Evolutionary conservation across 2,113 vertebrate genomes (phyloP), one percentile per base, ranked within the genome.

Genomic region (Aramus guarauna): DNA sequence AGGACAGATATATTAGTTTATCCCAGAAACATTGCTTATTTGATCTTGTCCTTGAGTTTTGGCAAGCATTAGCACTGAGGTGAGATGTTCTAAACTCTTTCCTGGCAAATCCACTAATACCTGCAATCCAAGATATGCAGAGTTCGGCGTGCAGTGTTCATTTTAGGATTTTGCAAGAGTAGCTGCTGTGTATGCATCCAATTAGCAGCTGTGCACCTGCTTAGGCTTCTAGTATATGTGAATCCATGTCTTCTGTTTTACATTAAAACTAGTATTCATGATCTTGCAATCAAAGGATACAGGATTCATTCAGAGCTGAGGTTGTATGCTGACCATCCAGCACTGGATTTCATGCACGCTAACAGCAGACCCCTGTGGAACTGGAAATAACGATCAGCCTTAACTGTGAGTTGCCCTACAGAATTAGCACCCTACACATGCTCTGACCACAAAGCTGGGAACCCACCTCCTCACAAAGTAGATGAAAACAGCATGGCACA

Each of bases 41-140:
- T 88, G 79, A 95, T 64, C 47, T 84, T 53, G 34, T 23, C 71
- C 62, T 93, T 74, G 53, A 92, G 73, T 67, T 85, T 45, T 77
- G 21, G 53, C 15, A 77, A 79, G 36, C 9, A 85, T 47, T 55
- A 90, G 15, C 27, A 64, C 1, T 75, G 48, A 90, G 7, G 32
- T 47, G 9, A 95, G 15, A 75, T 21, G 52, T 50, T 86, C 68
- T 74, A 58, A 83, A 77, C 64, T 50, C 26, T 60, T 62, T 30
- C 52, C 52, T 63, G 45, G 30, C 55, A 95, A 95, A 79, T 45
- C 16, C 45, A 64, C n/a, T 94, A 85, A 88, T 5, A 80, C 22
- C 41, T 53, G 32, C 17, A 92, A 85, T 20, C 37, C 68, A 86
- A 50, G 50, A 90, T 80, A 69, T 6, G 22, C 20, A 62, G 30